Evolutionary conservation across 2,113 vertebrate genomes (phyloP).

Genomic region (Saimiri boliviensis): DNA sequence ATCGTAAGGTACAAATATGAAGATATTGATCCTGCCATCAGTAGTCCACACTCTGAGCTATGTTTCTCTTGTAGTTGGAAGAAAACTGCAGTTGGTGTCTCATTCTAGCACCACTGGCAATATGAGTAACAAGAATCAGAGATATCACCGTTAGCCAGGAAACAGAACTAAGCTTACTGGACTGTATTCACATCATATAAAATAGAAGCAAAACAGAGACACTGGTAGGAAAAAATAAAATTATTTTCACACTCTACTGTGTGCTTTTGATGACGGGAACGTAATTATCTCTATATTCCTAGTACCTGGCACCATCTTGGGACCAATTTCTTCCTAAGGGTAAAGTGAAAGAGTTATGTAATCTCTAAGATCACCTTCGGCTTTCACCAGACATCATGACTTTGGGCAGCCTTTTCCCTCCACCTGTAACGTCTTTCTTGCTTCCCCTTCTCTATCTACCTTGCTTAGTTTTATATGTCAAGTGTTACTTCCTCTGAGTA

Average conservation of each 20-base stretch:
- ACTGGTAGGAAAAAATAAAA: background rate
- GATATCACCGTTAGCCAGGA: background rate
- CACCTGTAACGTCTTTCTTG: background rate
- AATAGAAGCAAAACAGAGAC: background rate
- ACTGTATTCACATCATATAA: background rate
- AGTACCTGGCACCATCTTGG: background rate
- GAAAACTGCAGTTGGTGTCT: background rate
- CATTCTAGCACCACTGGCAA: background rate
- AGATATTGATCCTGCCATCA: background rate
- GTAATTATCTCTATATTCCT: background rate
- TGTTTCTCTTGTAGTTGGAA: background rate
- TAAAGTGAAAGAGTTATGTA: background rate
- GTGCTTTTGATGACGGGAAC: background rate
- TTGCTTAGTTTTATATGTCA: background rate
- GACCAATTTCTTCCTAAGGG: background rate
- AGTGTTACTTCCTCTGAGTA: background rate
- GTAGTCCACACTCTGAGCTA: background rate
- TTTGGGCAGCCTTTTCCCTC: background rate
- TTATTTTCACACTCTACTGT: background rate
- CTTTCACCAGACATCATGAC: background rate
- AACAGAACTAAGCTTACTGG: background rate
- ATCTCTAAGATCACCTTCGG: background rate
- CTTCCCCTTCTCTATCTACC: background rate
- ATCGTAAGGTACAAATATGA: background rate
- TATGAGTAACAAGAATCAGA: background rate